Conservation (phyloP, 2,113 vertebrate species). For the Poecilia latipinna region DNA sequence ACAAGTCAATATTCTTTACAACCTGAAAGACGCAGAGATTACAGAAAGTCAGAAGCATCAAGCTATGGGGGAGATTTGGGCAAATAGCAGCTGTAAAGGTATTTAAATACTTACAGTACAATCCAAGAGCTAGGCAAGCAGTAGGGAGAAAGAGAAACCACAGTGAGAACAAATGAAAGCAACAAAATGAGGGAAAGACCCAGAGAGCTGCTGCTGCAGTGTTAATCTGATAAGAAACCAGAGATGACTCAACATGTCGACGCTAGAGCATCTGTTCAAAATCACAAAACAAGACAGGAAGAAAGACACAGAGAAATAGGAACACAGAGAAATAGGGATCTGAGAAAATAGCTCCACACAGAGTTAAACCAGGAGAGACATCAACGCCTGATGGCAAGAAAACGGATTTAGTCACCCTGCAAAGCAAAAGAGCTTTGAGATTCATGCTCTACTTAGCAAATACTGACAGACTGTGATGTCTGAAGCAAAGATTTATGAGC, state of each 20-base stretch:
- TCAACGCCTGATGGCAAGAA: background rate
- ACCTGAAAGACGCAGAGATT: too few species aligned
- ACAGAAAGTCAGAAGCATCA: background rate
- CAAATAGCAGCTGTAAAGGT: conserved; percentile 16
- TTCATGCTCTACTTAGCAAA: conserved; percentile 12
- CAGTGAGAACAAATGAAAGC: conserved; percentile 42
- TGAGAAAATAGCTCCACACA: background rate
- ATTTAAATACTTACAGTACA: conserved; percentile 92
- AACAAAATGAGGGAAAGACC: conserved; percentile 35
- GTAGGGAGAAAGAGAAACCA: conserved; percentile 44
- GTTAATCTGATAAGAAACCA: conserved; percentile 45
- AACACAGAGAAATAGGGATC: background rate
- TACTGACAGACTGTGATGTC: background rate
- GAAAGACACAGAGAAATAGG: background rate
- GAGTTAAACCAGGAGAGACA: conserved; percentile 1
- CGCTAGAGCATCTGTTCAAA: conserved; percentile 59
- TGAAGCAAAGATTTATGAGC: conserved; percentile 8
- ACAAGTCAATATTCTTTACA: too few species aligned
- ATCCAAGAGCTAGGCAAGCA: conserved; percentile 86
- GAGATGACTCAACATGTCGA: conserved; percentile 58
- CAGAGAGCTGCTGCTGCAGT: conserved; percentile 26
- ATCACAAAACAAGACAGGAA: conserved; percentile 42
- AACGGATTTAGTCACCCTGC: background rate
- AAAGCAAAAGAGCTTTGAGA: background rate
- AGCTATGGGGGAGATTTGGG: conserved; percentile 1